A percentile compares a stretch with the other conserved stretches of the same genome.
These are phyloP conservation scores for Lasioglossum oenotherae DNA, from an alignment of 2,888 invertebrate genomes.

Conservation along the genomic window DNA sequence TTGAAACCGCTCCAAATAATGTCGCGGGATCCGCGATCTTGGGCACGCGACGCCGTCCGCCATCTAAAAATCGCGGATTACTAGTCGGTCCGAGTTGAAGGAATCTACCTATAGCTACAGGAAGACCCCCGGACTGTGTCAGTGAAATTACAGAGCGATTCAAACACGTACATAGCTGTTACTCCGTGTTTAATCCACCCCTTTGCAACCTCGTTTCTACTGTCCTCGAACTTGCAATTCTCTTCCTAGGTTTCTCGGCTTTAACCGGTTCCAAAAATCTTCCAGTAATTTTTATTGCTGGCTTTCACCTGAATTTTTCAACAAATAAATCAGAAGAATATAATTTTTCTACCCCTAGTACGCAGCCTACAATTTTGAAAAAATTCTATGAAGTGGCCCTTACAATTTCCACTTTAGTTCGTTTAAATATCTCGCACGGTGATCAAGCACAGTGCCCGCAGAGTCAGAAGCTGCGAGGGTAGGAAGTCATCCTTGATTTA, in stretches of 20 bases:
- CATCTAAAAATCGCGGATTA: constrained; percentile 42
- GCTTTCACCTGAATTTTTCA: not conserved
- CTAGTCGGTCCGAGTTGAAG: not conserved
- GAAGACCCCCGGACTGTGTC: not conserved
- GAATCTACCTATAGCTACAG: not conserved
- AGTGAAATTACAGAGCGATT: not conserved
- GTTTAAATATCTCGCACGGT: not conserved
- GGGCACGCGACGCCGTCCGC: constrained; percentile 44
- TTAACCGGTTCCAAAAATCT: not conserved
- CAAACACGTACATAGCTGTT: not conserved
- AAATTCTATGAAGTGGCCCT: not conserved
- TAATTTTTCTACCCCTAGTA: not conserved
- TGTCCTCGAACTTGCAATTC: not conserved
- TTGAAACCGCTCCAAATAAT: constrained; percentile 65
- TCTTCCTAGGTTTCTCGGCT: not conserved
- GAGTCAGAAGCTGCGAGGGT: not conserved
- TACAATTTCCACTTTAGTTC: not conserved
- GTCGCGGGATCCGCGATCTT: constrained; percentile 52
- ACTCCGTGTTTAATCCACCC: not conserved
- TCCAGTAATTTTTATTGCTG: not conserved
- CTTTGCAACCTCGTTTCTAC: not conserved
- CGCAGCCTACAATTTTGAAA: no score
- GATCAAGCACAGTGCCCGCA: not conserved
- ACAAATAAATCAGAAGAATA: not conserved
- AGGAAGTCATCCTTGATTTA: not conserved